Evolutionary conservation across 2,113 vertebrate genomes (phyloP).

Genomic region (Jaculus jaculus): DNA sequence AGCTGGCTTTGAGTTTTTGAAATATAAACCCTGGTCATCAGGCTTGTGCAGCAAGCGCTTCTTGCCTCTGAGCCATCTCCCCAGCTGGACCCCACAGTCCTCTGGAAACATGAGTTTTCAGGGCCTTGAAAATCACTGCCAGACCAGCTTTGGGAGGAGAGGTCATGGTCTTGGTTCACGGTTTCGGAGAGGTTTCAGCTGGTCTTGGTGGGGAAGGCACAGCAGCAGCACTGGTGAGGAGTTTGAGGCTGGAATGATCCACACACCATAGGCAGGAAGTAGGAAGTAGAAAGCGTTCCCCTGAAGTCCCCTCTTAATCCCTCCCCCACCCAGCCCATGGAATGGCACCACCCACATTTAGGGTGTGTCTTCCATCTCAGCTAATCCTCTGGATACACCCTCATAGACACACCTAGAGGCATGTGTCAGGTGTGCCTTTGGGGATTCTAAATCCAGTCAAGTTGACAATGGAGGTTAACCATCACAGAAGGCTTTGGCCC

Average conservation of each 20-base stretch:
- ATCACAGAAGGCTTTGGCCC: not conserved
- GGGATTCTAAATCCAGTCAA: not conserved
- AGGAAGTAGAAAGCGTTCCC: not conserved
- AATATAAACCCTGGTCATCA: too few species aligned
- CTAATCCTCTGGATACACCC: not conserved
- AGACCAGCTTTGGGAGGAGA: not conserved
- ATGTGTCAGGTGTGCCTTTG: too few species aligned
- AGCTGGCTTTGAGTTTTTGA: too few species aligned
- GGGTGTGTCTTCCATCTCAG: not conserved
- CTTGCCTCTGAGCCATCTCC: too few species aligned
- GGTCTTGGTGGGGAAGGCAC: not conserved
- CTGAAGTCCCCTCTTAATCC: not conserved
- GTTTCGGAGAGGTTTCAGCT: not conserved
- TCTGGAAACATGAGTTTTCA: not conserved
- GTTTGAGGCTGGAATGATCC: not conserved
- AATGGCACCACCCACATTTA: not conserved
- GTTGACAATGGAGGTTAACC: not conserved
- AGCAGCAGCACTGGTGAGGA: fast-evolving
- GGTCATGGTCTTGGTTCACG: too few species aligned
- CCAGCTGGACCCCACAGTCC: not conserved
- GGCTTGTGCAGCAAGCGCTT: too few species aligned
- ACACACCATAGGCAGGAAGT: not conserved
- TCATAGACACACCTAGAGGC: not conserved
- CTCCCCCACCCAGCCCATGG: not conserved
- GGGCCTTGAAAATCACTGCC: not conserved